phyloP scores from a whole-genome alignment of 2,797 vertebrate species.

The Zenarchopterus dispar region DNA sequence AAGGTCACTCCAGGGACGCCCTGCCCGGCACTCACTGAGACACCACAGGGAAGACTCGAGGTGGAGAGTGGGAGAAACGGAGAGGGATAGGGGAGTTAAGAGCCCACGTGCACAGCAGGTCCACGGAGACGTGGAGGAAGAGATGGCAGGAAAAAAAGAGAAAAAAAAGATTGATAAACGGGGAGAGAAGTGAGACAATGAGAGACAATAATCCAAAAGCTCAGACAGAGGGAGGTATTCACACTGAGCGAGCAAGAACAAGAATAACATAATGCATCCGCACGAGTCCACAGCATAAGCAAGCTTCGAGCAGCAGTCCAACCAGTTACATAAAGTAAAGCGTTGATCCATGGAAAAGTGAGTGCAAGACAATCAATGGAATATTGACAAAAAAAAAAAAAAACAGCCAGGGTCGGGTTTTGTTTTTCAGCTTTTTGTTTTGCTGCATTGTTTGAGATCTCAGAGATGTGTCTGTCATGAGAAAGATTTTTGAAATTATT shows the following conservation, averaged over 20 bases:
- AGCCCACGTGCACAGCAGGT: slow-evolving; percentile 52
- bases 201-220: slow-evolving; percentile 43
- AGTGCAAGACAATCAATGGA: slow-evolving; percentile 51
- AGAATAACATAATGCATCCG: slow-evolving; percentile 22
- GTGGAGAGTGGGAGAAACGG: slow-evolving; percentile 31
- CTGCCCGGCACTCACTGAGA: slow-evolving; percentile 62
- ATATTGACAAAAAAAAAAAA: slow-evolving; percentile 53
- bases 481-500: too few relatives aligned
- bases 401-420: slow-evolving; percentile 28
- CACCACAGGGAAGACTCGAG: slow-evolving; percentile 60
- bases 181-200: slow-evolving; percentile 32
- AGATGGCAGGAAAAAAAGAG: slow-evolving; percentile 13
- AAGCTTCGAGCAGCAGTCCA: slow-evolving; percentile 19
- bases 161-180: slow-evolving; percentile 12
- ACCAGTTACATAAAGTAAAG: slow-evolving; percentile 66
- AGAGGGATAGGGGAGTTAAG: slow-evolving; percentile 42
- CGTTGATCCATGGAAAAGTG: slow-evolving; percentile 68
- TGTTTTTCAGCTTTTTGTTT: slow-evolving; percentile 31
- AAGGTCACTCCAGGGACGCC: slow-evolving; percentile 84
- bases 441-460: too few relatives aligned
- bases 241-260: slow-evolving; percentile 19
- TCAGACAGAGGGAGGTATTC: slow-evolving; percentile 30
- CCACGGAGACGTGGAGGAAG: slow-evolving; percentile 41
- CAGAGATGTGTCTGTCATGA: too few relatives aligned
- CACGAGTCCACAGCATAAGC: slow-evolving; percentile 15